phyloP scores from a whole-genome alignment of 2,113 vertebrate genomes.

The Synodontis membranacea region DNA sequence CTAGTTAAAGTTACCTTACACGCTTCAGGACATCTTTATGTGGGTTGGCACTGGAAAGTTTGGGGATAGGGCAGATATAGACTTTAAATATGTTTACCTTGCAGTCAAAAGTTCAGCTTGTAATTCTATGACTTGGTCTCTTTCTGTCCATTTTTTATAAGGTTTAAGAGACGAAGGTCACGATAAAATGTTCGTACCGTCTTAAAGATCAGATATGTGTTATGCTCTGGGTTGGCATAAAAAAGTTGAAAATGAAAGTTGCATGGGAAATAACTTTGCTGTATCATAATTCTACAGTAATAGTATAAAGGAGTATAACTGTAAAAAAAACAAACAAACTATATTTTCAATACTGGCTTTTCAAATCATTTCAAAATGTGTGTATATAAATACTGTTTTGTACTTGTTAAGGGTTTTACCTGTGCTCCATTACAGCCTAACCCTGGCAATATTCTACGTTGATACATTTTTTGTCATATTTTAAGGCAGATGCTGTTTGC shows the following conservation, averaged over 20 bases:
- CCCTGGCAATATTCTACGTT: not conserved
- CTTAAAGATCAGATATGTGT: not conserved
- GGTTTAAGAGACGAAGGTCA: not conserved
- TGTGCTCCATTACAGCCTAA: not conserved
- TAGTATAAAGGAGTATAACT: not conserved
- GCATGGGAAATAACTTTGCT: not conserved
- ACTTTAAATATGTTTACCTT: slow-evolving; percentile 10
- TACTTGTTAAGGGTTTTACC: not conserved
- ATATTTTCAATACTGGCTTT: not conserved
- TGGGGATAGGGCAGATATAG: not conserved
- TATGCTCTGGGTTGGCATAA: not conserved
- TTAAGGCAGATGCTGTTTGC: not conserved
- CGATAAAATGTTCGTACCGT: not conserved
- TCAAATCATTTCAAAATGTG: too few relatives aligned
- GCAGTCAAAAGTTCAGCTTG: not conserved
- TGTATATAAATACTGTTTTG: not conserved
- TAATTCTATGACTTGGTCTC: not conserved
- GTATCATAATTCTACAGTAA: not conserved
- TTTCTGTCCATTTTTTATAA: not conserved
- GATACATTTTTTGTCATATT: not conserved
- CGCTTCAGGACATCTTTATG: slow-evolving; percentile 30
- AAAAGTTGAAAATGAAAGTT: too few relatives aligned
- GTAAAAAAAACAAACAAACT: not conserved
- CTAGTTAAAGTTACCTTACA: slow-evolving; percentile 2
- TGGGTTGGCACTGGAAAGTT: not conserved